Evolutionary conservation across 2,888 invertebrate species (phyloP).

Genomic region (Lucinisca nassula): DNA sequence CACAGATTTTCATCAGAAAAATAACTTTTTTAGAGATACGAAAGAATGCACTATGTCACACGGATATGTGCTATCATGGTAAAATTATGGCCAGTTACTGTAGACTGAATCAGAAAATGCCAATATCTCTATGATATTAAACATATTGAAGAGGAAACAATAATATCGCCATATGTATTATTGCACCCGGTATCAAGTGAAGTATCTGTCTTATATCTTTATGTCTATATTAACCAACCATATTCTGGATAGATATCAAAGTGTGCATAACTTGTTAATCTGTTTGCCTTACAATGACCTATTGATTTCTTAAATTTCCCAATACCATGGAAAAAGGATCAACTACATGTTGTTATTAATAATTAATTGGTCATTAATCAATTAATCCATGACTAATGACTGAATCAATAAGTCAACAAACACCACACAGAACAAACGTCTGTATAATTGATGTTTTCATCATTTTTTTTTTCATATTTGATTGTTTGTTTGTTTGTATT

Average conservation of each 20-base stretch:
- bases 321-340: not conserved
- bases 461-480: no score
- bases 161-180: not conserved
- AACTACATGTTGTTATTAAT: not conserved
- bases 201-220: constrained; percentile 8
- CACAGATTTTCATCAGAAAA: no score
- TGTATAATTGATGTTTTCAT: no score
- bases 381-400: not conserved
- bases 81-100: not conserved
- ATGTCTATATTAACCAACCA: not conserved
- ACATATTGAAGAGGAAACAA: constrained; percentile 1
- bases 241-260: not conserved
- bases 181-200: not conserved
- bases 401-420: not conserved
- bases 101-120: not conserved
- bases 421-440: no score
- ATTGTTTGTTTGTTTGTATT: no score
- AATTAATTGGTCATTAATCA: not conserved
- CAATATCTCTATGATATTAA: constrained; percentile 5
- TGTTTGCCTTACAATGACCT: not conserved
- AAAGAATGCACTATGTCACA: no score
- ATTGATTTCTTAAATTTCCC: not conserved
- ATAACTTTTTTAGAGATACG: no score
- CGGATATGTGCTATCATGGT: no score
- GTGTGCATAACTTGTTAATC: not conserved